Percentiles rank a stretch among this genome's conserved stretches.
These are phyloP conservation scores for Jacana jacana DNA, from an alignment of 2,113 vertebrate species.

Conservation along the genomic window DNA sequence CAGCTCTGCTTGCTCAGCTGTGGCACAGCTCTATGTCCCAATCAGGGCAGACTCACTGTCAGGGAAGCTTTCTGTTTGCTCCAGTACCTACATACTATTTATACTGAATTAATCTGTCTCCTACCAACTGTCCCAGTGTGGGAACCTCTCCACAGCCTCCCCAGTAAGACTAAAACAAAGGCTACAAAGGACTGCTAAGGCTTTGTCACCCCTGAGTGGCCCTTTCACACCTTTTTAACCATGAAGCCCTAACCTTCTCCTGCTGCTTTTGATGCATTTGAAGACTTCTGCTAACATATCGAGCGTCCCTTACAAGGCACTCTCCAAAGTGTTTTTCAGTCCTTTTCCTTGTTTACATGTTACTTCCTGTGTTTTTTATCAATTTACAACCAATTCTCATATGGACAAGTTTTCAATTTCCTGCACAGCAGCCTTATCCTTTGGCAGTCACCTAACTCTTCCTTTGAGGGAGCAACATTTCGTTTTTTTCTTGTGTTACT, in stretches of 20 bases:
- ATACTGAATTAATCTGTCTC: neutral
- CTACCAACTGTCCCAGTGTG: neutral
- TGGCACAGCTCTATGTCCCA: no score
- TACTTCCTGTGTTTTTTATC: neutral
- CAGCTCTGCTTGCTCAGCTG: neutral
- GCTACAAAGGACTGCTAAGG: neutral
- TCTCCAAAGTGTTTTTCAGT: neutral
- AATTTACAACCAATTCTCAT: neutral
- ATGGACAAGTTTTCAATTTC: neutral
- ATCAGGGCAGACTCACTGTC: no score
- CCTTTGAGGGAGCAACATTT: neutral
- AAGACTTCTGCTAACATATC: neutral
- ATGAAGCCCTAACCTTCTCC: neutral
- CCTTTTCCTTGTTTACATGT: neutral
- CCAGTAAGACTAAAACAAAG: neutral
- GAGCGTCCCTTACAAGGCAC: neutral
- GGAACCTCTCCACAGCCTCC: neutral
- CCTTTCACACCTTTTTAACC: neutral
- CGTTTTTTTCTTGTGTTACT: neutral
- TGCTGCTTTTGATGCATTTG: neutral
- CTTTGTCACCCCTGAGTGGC: neutral
- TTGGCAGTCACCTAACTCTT: neutral
- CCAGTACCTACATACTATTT: neutral
- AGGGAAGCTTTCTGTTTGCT: neutral
- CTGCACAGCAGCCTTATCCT: neutral